Conservation (phyloP, 1,140 invertebrate species). For the Drosophila pseudoananassae region DNA sequence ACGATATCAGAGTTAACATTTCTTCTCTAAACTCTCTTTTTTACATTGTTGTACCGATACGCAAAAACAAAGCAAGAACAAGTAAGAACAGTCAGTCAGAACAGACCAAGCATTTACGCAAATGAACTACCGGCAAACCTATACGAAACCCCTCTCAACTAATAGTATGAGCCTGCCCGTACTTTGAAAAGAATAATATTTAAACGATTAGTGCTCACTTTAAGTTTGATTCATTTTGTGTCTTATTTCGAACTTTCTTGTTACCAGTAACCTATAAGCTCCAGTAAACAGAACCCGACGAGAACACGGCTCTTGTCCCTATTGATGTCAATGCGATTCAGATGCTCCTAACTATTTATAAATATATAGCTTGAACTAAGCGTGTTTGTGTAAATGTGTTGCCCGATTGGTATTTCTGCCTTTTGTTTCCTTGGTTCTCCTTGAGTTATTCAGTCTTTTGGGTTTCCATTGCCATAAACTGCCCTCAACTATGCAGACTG, state of each 20-base stretch:
- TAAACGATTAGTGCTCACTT: conserved; percentile 8
- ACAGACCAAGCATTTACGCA: conserved; percentile 44
- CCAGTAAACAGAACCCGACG: conserved; percentile 4
- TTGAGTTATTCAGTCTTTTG: conserved; percentile 13
- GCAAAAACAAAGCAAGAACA: conserved; percentile 78
- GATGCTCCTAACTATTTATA: conserved; percentile 21
- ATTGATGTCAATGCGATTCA: conserved; percentile 24
- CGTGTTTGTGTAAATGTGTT: conserved; percentile 49
- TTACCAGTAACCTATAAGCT: conserved; percentile 9
- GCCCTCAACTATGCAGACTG: conserved; percentile 36
- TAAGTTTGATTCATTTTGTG: conserved; percentile 30
- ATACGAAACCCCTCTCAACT: conserved; percentile 8
- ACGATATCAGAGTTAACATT: conserved; percentile 87
- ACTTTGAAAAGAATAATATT: not conserved
- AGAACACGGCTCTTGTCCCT: conserved; percentile 7
- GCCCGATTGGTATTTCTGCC: conserved; percentile 35
- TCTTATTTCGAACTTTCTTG: conserved; percentile 5
- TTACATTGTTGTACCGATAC: conserved; percentile 82
- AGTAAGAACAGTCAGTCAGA: conserved; percentile 66
- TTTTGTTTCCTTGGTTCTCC: conserved; percentile 30
- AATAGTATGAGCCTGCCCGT: conserved; percentile 8
- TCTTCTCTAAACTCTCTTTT: conserved; percentile 88
- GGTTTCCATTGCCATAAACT: conserved; percentile 38
- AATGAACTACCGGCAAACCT: conserved; percentile 40
- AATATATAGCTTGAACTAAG: conserved; percentile 40